Base-by-base conservation (phyloP, 2,888 invertebrate species). In the Octonoba sinensis region DNA sequence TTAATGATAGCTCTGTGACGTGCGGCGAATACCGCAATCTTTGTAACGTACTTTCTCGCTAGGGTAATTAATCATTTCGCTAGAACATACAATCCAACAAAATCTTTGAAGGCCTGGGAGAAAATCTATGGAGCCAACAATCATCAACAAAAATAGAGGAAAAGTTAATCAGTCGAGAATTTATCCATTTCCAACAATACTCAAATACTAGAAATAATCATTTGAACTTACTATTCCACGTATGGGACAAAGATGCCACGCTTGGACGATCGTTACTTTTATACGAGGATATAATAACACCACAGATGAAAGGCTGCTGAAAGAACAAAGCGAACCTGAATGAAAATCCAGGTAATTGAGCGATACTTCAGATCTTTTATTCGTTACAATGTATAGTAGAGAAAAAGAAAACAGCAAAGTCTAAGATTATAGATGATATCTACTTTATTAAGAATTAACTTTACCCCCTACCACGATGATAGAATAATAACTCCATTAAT, bases 351-450 rank as follows among this genome's bases (percentile, higher is more conserved):
- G 54, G 69, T 76, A 69, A 69, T 77, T 70, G 54, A 69, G 44
- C 18, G 64, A 73, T 64, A 56, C 27, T 24, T 22, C 18, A 15
- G 20, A 46, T 15, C 65, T 46, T 70, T 24, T 18, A 18, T 56
- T 36, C 56, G 22, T 77, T 70, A 77, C 56, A 47, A 13, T n/a
- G 20, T 46, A 74, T 22, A 15, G 24, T 24, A 65, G 15, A 60
- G 59, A 59, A 56, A 70, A 47, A 46, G 18, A 46, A 36, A 44
- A 44, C 15, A 22, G 62, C 20, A 64, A 46, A 60, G 66, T 62
- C 69, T 36, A 18, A 69, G 69, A 76, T 69, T 76, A 62, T 44
- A 46, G 75, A 69, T 69, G 60, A 62, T 76, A 46, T 69, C 59
- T 56, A 20, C 62, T 54, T 47, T 56, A 49, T 49, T 49, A 65